Conservation (phyloP, 2,113 vertebrate genomes). For the Epinephelus fuscoguttatus region DNA sequence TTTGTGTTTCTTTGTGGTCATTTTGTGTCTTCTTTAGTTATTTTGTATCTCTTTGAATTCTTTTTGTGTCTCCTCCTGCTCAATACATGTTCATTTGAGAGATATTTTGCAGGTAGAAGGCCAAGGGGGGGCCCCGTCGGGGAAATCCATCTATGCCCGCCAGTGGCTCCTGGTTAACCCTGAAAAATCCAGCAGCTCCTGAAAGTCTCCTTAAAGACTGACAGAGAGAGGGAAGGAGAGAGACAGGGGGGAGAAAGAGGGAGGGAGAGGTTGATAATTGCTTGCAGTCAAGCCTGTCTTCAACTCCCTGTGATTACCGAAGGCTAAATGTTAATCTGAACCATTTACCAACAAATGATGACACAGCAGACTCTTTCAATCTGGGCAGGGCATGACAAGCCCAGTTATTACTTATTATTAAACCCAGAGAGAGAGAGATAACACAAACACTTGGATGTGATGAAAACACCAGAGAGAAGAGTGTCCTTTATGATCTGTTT, state of each 20-base stretch:
- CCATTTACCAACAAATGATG: constrained; percentile 34
- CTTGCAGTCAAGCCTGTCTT: constrained; percentile 29
- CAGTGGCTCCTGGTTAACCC: background rate
- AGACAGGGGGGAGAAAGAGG: background rate
- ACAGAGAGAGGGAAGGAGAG: background rate
- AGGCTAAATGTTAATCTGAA: constrained; percentile 19
- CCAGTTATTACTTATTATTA: background rate
- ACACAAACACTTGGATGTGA: no score
- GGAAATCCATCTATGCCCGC: no score
- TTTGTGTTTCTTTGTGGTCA: no score
- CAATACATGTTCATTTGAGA: no score
- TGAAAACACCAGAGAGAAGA: background rate
- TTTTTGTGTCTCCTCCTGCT: no score
- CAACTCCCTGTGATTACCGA: constrained; percentile 43
- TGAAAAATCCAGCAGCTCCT: background rate
- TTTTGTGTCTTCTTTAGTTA: no score
- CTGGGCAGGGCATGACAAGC: background rate
- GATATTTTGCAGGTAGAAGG: no score
- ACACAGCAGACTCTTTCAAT: constrained; percentile 3
- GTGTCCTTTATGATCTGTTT: background rate
- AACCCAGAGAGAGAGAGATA: background rate
- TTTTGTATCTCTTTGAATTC: no score
- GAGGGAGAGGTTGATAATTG: constrained; percentile 17
- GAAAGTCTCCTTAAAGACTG: background rate
- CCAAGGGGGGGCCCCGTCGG: no score